A percentile compares a stretch with the other conserved stretches of the same genome.
Conservation (phyloP, 2,888 invertebrate genomes). For the Macrophya alboannulata region DNA sequence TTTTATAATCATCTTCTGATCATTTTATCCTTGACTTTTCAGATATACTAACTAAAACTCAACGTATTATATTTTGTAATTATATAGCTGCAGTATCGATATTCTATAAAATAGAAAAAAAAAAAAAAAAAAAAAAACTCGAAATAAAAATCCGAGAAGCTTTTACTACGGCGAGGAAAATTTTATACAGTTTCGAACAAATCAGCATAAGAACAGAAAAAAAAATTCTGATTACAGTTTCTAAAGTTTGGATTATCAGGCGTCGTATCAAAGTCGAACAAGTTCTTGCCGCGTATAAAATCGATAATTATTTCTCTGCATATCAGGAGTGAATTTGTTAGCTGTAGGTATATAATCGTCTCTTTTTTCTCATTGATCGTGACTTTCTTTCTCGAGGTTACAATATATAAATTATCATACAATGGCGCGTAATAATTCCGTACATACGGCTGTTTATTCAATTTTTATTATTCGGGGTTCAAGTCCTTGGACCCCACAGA, state of each 20-base stretch:
- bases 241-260: not conserved
- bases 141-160: not conserved
- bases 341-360: not conserved
- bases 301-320: not conserved
- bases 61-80: not conserved
- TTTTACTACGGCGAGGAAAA: not conserved
- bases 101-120: not conserved
- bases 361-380: not conserved
- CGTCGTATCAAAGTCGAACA: not conserved
- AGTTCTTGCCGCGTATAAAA: not conserved
- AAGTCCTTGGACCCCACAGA: not conserved
- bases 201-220: too few species aligned
- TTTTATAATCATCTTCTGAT: not conserved
- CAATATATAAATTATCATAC: not conserved
- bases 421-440: not conserved
- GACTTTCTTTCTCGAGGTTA: not conserved
- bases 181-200: not conserved
- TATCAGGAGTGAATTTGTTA: not conserved
- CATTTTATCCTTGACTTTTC: not conserved
- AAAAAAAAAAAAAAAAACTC: too few species aligned
- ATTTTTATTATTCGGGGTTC: conserved; percentile 7
- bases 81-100: not conserved
- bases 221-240: not conserved
- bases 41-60: not conserved
- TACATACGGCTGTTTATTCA: not conserved